phyloP scores from a whole-genome alignment of 2,797 vertebrate genomes.

The Bradypus variegatus region DNA sequence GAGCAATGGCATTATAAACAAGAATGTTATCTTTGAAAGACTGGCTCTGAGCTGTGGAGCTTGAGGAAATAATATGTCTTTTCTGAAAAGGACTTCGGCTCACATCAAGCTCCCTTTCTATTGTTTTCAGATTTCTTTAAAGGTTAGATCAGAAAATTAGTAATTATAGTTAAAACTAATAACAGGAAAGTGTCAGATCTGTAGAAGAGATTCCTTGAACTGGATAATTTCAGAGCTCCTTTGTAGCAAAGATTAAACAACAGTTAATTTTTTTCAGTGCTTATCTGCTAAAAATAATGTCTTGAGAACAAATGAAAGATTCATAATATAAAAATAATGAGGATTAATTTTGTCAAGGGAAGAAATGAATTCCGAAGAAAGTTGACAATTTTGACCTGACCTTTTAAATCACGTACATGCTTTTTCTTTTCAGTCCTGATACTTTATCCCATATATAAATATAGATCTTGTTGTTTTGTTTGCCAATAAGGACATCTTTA shows the following conservation, averaged over 20 bases:
- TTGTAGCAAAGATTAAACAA: not conserved
- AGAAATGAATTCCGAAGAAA: fast-evolving
- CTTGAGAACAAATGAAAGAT: not conserved
- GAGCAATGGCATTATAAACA: fast-evolving
- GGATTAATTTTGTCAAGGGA: fast-evolving
- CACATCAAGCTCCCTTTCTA: not conserved
- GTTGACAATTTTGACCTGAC: fast-evolving
- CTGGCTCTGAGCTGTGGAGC: not conserved
- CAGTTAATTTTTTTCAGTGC: not conserved
- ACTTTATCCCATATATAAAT: not conserved
- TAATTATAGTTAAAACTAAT: slow-evolving; percentile 23
- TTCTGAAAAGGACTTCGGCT: not conserved
- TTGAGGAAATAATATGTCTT: not conserved
- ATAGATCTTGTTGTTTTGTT: not conserved
- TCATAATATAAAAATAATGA: not conserved
- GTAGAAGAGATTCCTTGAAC: not conserved
- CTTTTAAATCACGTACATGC: fast-evolving
- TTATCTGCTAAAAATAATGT: not conserved
- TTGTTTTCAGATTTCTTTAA: slow-evolving; percentile 22
- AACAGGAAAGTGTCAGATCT: not conserved
- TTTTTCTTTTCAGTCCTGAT: not conserved
- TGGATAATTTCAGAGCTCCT: not conserved
- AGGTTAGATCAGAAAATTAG: slow-evolving; percentile 31
- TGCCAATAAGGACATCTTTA: not conserved
- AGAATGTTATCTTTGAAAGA: not conserved